Base-by-base conservation (phyloP, 2,888 invertebrate genomes). In the Pheosia gnoma region DNA sequence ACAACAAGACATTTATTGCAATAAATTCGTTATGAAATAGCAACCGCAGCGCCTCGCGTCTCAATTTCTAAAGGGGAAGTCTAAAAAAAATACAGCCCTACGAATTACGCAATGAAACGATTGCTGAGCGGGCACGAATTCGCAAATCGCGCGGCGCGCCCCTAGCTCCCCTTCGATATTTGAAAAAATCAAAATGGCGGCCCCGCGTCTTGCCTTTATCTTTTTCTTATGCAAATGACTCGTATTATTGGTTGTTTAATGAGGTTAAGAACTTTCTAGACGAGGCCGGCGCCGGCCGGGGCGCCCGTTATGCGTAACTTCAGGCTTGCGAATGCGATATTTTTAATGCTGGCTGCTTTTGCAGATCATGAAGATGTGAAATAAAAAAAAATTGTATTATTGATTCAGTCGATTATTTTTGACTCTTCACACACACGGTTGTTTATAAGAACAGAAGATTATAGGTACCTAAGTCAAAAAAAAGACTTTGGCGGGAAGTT, bases 201-300 rank as follows among this genome's bases (percentile, higher is more conserved):
- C 65, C 72, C 78, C 79, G 80, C 89, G 86, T 90, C 91, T 90
- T 91, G 90, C 86, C 92, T 93, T 92, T 92, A 93, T 93, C 90
- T 92, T 90, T 92, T 92, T 86, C 90, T 90, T 91, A 93, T 92
- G 92, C 88, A 91, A 93, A 93, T 93, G 78, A 79, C 73, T 77
- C 78, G 72, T 86, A 82, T 88, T 84, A 87, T 89, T 85, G 79
- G 78, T 79, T 83, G 80, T 88, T 88, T 87, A 87, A 90, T 88
- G 89, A 89, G 85, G 86, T 86, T 89, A 89, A 89, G 86, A 91
- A 93, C 89, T 91, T 91, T 89, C 82, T 81, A 89, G 85, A 81
- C 84, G 73, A 67, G 75, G 79, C 70, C 81, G 87, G 83, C 87
- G 83, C 82, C 83, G 75, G 76, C 80, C 75, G 65, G 73, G 68